Conservation (phyloP, 2,113 vertebrate species). For the Hippocampus zosterae region DNA sequence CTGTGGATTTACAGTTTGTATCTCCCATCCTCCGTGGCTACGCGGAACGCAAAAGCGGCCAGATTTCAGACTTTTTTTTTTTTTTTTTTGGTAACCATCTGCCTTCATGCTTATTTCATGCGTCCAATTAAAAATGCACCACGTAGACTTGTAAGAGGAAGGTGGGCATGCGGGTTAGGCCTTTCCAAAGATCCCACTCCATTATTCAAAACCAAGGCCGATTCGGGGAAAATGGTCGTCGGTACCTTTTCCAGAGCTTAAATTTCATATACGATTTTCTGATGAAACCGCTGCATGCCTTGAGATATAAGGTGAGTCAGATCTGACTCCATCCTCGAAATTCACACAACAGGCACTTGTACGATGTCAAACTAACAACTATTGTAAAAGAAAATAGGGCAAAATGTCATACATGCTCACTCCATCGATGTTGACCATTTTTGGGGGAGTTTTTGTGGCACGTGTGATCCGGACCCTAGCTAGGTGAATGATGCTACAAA, state of each 20-base stretch:
- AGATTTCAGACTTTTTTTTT: slow-evolving; percentile 47
- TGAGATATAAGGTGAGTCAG: slow-evolving; percentile 10
- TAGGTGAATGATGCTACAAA: background rate
- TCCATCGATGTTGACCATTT: too few relatives aligned
- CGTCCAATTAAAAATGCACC: slow-evolving; percentile 69
- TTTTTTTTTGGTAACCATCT: slow-evolving; percentile 46
- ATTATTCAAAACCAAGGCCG: slow-evolving; percentile 63
- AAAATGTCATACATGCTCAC: too few relatives aligned
- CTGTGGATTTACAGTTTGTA: slow-evolving; percentile 21
- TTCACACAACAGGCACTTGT: background rate
- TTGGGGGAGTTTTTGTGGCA: background rate
- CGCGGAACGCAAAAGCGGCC: slow-evolving; percentile 14
- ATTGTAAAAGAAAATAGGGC: too few relatives aligned
- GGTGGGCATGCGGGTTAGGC: slow-evolving; percentile 56
- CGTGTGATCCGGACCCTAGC: background rate
- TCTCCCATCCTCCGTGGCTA: background rate
- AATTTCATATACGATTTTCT: slow-evolving; percentile 22
- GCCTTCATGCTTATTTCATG: slow-evolving; percentile 66
- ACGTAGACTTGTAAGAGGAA: slow-evolving; percentile 64
- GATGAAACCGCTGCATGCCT: slow-evolving; percentile 25
- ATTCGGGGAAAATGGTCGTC: slow-evolving; percentile 64
- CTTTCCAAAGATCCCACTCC: slow-evolving; percentile 64
- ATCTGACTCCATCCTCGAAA: background rate
- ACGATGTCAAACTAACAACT: too few relatives aligned
- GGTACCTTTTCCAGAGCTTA: slow-evolving; percentile 49